Evolutionary conservation across 2,888 invertebrate genomes (phyloP).

Genomic region (Carpatolechia fugitivella): DNA sequence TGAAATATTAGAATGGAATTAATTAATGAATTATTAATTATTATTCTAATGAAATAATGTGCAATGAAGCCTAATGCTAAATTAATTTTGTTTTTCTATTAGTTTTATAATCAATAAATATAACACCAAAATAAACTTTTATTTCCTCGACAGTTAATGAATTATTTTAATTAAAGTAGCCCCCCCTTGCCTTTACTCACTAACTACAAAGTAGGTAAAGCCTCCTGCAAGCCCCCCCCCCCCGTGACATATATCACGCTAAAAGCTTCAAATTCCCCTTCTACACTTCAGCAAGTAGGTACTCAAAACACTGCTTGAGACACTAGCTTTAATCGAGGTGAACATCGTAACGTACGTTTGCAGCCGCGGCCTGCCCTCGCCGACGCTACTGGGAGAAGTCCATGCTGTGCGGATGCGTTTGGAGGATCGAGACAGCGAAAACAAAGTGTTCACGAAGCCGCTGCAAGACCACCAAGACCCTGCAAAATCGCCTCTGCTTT

Average conservation of each 20-base stretch:
- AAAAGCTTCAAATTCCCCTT: background rate
- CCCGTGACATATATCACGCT: too few relatives aligned
- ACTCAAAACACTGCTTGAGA: background rate
- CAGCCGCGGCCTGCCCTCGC: slow-evolving; percentile 52
- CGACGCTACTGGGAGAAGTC: slow-evolving; percentile 41
- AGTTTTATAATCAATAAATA: too few relatives aligned
- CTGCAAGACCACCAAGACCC: slow-evolving; percentile 23
- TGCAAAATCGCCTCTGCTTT: slow-evolving; percentile 35
- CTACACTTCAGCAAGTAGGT: background rate
- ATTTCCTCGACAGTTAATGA: too few relatives aligned
- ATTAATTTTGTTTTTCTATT: too few relatives aligned
- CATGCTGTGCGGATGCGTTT: slow-evolving; percentile 28
- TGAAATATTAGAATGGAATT: background rate
- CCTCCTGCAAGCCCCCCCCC: too few relatives aligned
- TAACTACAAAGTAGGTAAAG: too few relatives aligned
- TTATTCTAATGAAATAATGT: background rate
- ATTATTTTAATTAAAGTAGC: too few relatives aligned
- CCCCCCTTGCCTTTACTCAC: too few relatives aligned
- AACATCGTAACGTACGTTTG: slow-evolving; percentile 60
- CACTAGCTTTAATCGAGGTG: slow-evolving; percentile 41
- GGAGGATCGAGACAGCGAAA: slow-evolving; percentile 37
- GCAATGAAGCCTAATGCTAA: too few relatives aligned
- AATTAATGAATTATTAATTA: too few relatives aligned
- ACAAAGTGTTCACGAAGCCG: slow-evolving; percentile 26
- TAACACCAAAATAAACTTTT: too few relatives aligned